phyloP scores from a whole-genome alignment of 2,888 invertebrate species.

The Pterobdella sp. region DNA sequence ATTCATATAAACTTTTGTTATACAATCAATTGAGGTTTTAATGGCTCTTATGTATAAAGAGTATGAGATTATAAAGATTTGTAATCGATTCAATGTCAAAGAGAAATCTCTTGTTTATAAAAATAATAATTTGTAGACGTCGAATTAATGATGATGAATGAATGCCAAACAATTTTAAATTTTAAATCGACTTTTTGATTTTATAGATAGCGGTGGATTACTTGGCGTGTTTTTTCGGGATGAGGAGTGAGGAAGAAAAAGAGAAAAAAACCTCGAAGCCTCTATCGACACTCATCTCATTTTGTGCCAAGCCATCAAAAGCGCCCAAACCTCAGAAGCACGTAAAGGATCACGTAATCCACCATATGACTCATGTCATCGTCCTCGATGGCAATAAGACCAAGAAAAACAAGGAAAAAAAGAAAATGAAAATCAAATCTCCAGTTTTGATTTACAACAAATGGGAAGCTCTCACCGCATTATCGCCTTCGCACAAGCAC shows the following conservation, averaged over 20 bases:
- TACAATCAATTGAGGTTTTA: too few relatives aligned
- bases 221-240: background rate
- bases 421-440: constrained; percentile 35
- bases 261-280: too few relatives aligned
- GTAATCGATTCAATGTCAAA: too few relatives aligned
- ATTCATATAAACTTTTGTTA: too few relatives aligned
- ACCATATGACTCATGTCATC: constrained; percentile 34
- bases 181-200: too few relatives aligned
- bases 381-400: constrained; percentile 28
- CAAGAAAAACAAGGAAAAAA: constrained; percentile 28
- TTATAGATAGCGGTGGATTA: background rate
- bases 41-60: too few relatives aligned
- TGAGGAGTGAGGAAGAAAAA: background rate
- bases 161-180: too few relatives aligned
- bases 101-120: too few relatives aligned
- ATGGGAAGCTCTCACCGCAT: constrained; percentile 33
- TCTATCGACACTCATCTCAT: background rate
- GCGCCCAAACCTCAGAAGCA: background rate
- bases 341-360: constrained; percentile 30
- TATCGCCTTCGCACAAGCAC: background rate
- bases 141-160: too few relatives aligned
- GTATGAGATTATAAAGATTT: too few relatives aligned
- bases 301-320: background rate
- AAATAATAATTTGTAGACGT: too few relatives aligned
- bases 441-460: constrained; percentile 37